Evolutionary conservation across 23 tunicate species (phyloP), one percentile per base, ranked within the genome.

Genomic region (Trididemnum nubilum): DNA sequence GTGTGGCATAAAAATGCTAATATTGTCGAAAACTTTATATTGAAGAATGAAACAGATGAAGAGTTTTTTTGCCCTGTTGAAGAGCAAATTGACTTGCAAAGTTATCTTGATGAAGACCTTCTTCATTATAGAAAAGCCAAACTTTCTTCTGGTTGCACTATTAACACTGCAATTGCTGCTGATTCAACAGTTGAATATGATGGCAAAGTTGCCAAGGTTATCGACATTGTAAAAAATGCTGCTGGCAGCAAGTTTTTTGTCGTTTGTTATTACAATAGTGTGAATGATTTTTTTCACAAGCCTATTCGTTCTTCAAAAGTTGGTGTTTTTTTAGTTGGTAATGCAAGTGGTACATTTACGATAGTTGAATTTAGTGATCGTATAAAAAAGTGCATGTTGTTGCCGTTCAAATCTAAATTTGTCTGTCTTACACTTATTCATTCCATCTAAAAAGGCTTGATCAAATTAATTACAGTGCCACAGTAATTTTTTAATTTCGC

Each of bases 1-100:
- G 84, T 34, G 12, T 80, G 25, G 60, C 50, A 80, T 65, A 35
- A 27, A 21, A 80, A 80, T 65, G 73, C 37, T 12, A 64, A 65
- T 35, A n/a, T 58, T 33, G 35, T 59, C 0, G 50, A 28, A 38
- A 7, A 69, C n/a, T 36, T 33, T 31, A 70, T 3, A 22, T 28
- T 70, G 26, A 29, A 70, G 44, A 5, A 70, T 34, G 9, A 36
- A 33, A 7, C n/a, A 12, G 5, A 61, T 3, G 4, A 23, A 61
- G 67, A 61, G 67, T 61, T 61, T 12, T n/a, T 61, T 24, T n/a
- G 26, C 29, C 29, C 29, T 5, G 5, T 61, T 61, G 67, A 61
- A 21, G n/a, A 61, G 3, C 5, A 3, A 12, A 24, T n/a, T 15
- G 29, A 61, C n/a, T 61, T 61, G 67, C 26, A 23, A n/a, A 24